A percentile compares a stretch with the other conserved stretches of the same genome.
Evolutionary conservation across 1,140 invertebrate species (phyloP).

Genomic region (Whitmania pigra): DNA sequence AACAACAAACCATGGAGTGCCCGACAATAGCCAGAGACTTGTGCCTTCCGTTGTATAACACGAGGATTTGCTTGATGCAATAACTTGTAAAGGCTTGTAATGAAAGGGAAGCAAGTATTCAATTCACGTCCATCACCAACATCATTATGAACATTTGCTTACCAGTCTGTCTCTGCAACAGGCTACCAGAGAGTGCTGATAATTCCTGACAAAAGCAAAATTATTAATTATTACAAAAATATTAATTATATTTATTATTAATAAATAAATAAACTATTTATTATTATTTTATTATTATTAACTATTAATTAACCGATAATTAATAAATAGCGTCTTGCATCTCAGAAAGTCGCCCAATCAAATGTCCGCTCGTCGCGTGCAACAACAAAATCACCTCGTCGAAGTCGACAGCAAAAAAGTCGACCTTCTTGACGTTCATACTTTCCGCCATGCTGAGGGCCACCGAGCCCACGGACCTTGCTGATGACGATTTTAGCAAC

Average conservation of each 20-base stretch:
- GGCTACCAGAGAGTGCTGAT: constrained; percentile 62
- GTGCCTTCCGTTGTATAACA: constrained; percentile 55
- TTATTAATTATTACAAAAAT: no score
- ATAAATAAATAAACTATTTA: no score
- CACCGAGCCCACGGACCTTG: constrained; percentile 72
- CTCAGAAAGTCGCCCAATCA: no score
- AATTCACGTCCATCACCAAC: not conserved
- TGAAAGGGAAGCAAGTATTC: not conserved
- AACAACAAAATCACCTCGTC: constrained; percentile 49
- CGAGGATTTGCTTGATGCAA: constrained; percentile 59
- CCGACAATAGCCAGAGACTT: constrained; percentile 64
- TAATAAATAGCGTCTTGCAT: no score
- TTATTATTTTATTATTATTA: no score
- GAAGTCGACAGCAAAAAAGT: constrained; percentile 71
- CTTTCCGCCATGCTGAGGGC: constrained; percentile 61
- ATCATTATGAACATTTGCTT: not conserved
- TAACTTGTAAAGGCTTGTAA: constrained; percentile 54
- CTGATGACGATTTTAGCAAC: constrained; percentile 34
- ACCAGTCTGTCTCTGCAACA: constrained; percentile 59
- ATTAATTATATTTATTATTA: no score
- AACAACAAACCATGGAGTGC: constrained; percentile 69
- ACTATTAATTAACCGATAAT: not conserved
- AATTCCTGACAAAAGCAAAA: constrained; percentile 48
- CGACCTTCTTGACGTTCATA: constrained; percentile 58
- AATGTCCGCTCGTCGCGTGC: no score